A percentile compares a stretch with the other conserved stretches of the same genome.
These are phyloP conservation scores for Aromia moschata DNA, from an alignment of 2,888 invertebrate species.

Conservation along the genomic window DNA sequence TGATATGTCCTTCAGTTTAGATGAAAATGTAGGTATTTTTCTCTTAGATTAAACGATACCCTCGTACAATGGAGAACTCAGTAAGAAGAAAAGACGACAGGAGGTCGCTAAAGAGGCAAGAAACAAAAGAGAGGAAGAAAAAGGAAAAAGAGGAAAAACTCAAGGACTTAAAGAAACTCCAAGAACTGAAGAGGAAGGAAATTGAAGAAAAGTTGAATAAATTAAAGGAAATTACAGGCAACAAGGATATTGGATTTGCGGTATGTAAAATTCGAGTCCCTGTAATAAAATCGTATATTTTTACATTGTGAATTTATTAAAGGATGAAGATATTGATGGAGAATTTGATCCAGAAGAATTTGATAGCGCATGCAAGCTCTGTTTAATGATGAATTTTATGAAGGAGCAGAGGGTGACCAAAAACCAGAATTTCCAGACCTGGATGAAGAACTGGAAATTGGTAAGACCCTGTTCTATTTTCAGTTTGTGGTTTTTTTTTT, in stretches of 20 bases:
- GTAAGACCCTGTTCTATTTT: constrained; percentile 46
- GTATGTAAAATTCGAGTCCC: constrained; percentile 60
- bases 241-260: constrained; percentile 74
- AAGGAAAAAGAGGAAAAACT: constrained; percentile 81
- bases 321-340: constrained; percentile 84
- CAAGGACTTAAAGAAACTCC: constrained; percentile 88
- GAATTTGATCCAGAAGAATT: constrained; percentile 92
- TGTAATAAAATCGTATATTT: too few species aligned
- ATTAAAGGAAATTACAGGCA: constrained; percentile 89
- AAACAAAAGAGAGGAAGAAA: constrained; percentile 77
- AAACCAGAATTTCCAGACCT: constrained; percentile 89
- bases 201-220: constrained; percentile 88
- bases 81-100: constrained; percentile 82
- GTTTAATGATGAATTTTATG: constrained; percentile 89
- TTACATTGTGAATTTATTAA: constrained; percentile 29
- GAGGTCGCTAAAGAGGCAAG: constrained; percentile 80
- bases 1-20: neutral
- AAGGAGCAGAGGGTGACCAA: constrained; percentile 71
- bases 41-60: constrained; percentile 84
- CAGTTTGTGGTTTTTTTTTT: too few species aligned
- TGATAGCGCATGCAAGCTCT: constrained; percentile 86
- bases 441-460: constrained; percentile 75
- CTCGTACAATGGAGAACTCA: constrained; percentile 83
- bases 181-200: constrained; percentile 87
- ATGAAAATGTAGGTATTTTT: neutral